Evolutionary conservation across 2,888 invertebrate genomes (phyloP).

Genomic region (Drosophila sordidula): DNA sequence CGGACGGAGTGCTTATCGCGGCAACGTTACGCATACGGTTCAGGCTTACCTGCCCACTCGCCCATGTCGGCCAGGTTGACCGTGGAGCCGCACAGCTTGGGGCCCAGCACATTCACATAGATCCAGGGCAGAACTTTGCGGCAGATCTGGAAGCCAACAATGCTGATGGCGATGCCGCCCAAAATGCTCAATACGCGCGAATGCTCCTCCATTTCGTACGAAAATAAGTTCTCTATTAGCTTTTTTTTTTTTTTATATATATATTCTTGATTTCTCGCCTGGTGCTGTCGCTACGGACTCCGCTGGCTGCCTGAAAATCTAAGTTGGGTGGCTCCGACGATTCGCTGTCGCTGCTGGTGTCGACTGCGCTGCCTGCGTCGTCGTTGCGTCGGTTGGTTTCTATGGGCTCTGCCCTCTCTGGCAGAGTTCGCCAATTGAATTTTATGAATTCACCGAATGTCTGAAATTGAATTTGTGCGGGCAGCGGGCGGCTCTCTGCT

Average conservation of each 20-base stretch:
- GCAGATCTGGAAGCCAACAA: constrained; percentile 84
- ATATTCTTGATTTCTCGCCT: not conserved
- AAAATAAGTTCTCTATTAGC: not conserved
- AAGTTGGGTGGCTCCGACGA: constrained; percentile 5
- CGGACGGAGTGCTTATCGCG: constrained; percentile 30
- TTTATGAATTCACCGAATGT: constrained; percentile 36
- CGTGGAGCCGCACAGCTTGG: constrained; percentile 86
- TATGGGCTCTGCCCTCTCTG: constrained; percentile 14
- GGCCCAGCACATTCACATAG: constrained; percentile 86
- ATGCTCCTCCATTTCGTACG: constrained; percentile 59
- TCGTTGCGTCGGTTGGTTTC: constrained; percentile 10
- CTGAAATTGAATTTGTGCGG: constrained; percentile 17
- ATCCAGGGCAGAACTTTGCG: constrained; percentile 83
- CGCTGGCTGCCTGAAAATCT: constrained; percentile 40
- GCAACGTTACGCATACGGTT: constrained; percentile 27
- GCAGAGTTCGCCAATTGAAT: constrained; percentile 45
- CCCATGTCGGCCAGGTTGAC: constrained; percentile 90
- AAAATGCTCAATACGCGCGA: constrained; percentile 61
- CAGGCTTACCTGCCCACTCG: constrained; percentile 92
- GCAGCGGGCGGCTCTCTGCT: constrained; percentile 14
- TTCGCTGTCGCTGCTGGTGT: constrained; percentile 14
- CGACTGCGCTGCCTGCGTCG: constrained; percentile 19
- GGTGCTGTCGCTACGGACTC: constrained; percentile 26
- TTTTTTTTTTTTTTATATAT: not conserved
- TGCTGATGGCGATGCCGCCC: constrained; percentile 74